Conservation (phyloP, 2,888 invertebrate genomes). For the Melinopterus prodromus region DNA sequence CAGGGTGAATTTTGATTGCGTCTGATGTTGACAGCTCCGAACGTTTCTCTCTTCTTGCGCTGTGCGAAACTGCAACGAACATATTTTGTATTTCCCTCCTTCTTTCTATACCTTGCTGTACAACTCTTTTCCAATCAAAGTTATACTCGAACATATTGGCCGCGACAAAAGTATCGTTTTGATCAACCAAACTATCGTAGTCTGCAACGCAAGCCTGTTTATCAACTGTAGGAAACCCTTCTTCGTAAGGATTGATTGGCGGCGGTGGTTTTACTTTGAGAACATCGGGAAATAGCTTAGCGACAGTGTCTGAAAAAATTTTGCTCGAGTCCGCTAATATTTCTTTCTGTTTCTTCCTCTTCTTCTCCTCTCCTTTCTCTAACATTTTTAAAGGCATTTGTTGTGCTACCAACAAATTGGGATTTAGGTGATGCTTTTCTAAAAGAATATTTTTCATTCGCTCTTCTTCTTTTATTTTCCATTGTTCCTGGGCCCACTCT, state of each 20-base stretch:
- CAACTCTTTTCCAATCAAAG: conserved; percentile 68
- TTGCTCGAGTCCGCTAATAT: conserved; percentile 67
- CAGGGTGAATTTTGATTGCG: neutral
- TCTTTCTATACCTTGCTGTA: conserved; percentile 64
- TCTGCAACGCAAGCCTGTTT: conserved; percentile 60
- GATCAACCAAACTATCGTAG: conserved; percentile 55
- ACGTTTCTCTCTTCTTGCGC: conserved; percentile 49
- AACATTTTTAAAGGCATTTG: conserved; percentile 69
- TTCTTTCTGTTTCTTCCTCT: conserved; percentile 66
- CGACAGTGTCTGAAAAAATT: conserved; percentile 73
- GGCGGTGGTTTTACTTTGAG: conserved; percentile 62
- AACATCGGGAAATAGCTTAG: conserved; percentile 69
- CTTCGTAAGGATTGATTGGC: conserved; percentile 56
- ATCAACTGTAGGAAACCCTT: conserved; percentile 56
- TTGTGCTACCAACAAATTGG: conserved; percentile 67
- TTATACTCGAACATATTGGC: conserved; percentile 62
- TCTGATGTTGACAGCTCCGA: neutral
- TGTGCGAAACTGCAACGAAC: conserved; percentile 57
- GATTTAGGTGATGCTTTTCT: conserved; percentile 69
- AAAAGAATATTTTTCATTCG: conserved; percentile 71
- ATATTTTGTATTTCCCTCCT: conserved; percentile 61
- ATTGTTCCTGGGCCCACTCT: conserved; percentile 63
- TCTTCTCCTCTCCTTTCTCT: conserved; percentile 66
- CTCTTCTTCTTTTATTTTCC: conserved; percentile 71
- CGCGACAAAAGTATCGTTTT: conserved; percentile 59